Evolutionary conservation across 1,140 invertebrate species (phyloP), one percentile per base, ranked within the genome.

Genomic region (Drosophila simulans): DNA sequence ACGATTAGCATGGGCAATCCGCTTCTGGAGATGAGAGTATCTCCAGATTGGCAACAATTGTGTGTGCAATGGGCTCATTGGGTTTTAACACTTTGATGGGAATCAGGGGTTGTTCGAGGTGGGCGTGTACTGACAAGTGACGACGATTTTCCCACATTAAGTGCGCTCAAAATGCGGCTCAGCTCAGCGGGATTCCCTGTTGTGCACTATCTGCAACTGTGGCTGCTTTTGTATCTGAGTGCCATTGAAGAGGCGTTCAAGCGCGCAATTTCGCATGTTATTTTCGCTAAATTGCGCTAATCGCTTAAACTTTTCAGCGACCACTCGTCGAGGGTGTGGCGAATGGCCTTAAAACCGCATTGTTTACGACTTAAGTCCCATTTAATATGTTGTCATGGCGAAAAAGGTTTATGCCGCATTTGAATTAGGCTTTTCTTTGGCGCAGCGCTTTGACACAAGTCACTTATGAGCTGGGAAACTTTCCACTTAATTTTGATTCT

Each of bases 241-340:
- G 73, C 58, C 84, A 89, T 89, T 89, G 80, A 89, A 58, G 80
- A 80, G 62, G 84, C 73, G 84, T 89, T 84, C 54, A 62, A 73
- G 69, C 84, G 80, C 55, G 69, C 79, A 80, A 89, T 89, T 89
- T 89, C 62, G 71, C 80, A 78, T 89, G 80, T 88, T 88, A 89
- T 89, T 80, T 84, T 89, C 84, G 84, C 84, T 89, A 89, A 89
- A 89, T 89, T 89, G 84, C 84, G 68, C 84, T 89, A 89, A 89
- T 89, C 84, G 72, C 80, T 84, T 89, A 77, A 89, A 89, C 80
- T 84, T 84, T 88, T 83, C 65, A 83, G 54, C 64, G 56, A 45
- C 34, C 51, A 40, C 37, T 22, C 39, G 22, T 27, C 20, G 7
- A 35, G 51, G 42, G 34, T 53, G 68, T 15, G 46, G 51, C n/a